Evolutionary conservation across 2,797 vertebrate species (phyloP).

Genomic region (Bryconaethiops microstoma): DNA sequence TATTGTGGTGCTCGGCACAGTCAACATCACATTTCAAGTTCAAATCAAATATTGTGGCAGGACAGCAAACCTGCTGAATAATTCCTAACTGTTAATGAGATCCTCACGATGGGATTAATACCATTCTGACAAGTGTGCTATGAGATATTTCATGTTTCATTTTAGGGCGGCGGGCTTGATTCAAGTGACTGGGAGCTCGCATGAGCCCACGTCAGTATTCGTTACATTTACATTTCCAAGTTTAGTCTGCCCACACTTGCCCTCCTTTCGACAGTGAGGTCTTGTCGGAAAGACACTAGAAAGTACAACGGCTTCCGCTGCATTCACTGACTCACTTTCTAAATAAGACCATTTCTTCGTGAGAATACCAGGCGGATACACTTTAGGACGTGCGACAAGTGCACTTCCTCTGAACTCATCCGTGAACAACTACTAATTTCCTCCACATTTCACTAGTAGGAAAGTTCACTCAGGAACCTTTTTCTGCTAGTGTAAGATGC

Average conservation of each 20-base stretch:
- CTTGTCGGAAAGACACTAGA: background rate
- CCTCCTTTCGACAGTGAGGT: background rate
- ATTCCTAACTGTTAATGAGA: background rate
- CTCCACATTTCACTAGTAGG: background rate
- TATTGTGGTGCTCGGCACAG: no score
- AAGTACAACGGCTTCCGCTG: background rate
- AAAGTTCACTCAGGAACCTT: background rate
- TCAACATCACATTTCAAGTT: background rate
- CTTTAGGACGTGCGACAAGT: background rate
- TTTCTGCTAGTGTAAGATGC: no score
- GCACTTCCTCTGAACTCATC: background rate
- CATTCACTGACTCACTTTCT: conserved; percentile 3
- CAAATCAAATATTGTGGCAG: background rate
- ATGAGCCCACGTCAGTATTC: background rate
- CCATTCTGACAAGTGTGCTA: background rate
- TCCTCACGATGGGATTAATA: background rate
- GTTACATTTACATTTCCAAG: background rate
- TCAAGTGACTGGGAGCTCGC: background rate
- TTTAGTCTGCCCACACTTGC: conserved; percentile 1
- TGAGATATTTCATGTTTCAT: conserved; percentile 2
- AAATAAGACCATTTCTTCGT: background rate
- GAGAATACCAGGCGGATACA: background rate
- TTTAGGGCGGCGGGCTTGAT: background rate
- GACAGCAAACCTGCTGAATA: background rate
- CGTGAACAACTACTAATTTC: background rate